Percentiles rank a stretch among this genome's conserved stretches.
These are phyloP conservation scores for Anadara kagoshimensis DNA, from an alignment of 1,140 invertebrate genomes.

Conservation along the genomic window DNA sequence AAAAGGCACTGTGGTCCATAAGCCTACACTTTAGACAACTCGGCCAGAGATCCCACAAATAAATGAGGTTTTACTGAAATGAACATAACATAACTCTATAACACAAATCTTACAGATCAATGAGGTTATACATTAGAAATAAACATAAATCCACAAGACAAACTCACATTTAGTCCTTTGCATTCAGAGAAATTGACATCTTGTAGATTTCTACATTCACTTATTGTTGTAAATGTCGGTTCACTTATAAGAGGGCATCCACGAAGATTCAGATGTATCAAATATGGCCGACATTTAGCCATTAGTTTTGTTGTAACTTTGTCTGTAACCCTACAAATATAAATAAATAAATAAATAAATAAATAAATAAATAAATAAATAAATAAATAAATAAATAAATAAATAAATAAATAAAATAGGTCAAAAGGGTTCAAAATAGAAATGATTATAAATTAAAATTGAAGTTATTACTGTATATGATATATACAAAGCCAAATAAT, in stretches of 20 bases:
- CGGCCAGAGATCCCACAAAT: too few species aligned
- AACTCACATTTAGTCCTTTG: constrained; percentile 68
- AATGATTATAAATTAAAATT: too few species aligned
- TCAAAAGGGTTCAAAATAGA: constrained; percentile 3
- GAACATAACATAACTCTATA: too few species aligned
- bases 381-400: constrained; percentile 3
- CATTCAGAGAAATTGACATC: constrained; percentile 74
- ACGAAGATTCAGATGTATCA: constrained; percentile 70
- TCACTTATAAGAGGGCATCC: constrained; percentile 59
- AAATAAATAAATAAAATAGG: constrained; percentile 5
- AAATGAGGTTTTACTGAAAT: too few species aligned
- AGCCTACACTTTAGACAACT: too few species aligned
- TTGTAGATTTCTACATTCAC: constrained; percentile 73
- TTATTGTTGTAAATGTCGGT: constrained; percentile 66
- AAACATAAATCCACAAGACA: background rate
- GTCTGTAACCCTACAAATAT: constrained; percentile 67
- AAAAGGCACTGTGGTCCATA: too few species aligned
- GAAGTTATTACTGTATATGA: too few species aligned
- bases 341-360: background rate
- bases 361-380: background rate
- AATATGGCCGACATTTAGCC: constrained; percentile 68
- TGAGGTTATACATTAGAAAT: too few species aligned
- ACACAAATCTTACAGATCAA: too few species aligned
- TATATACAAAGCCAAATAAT: too few species aligned
- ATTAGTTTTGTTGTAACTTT: constrained; percentile 62